Base-by-base conservation (phyloP, 2,113 vertebrate species). In the Aspidoscelis tigris region DNA sequence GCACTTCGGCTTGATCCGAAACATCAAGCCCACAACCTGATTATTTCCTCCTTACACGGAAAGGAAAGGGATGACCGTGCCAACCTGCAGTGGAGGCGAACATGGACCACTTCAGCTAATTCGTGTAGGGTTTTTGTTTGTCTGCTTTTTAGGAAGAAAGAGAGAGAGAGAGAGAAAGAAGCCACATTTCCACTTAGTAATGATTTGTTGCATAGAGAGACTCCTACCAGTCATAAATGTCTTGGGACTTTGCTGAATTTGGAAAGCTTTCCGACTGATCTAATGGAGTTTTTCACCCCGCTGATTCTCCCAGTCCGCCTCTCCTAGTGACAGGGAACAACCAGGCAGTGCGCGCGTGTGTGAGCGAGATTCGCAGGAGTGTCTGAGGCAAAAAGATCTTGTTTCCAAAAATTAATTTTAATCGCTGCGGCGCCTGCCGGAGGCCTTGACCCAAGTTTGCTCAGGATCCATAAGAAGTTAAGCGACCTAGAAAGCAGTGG, bases 161-260 rank as follows among this genome's bases (percentile, higher is more conserved):
- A 33, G 33, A 33, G 33, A 33, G 53, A 53, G 10, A 8, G 14
- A 10, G 12, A 76, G 50, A 10, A 58, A 22, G 3, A 8, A 2
- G 47, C 16, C 7, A 33, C 20, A 6, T 3, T 0, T 2, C 41
- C 2, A 24, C 18, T 9, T 2, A 9, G 7, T 47, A 66, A 2
- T 33, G 71, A 75, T 66, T 47, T 75, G 33, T 65, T 66, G 70
- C 39, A 4, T 2, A 33, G 71, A 41, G 58, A 20, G 41, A 55
- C 2, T 20, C 47, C 26, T 20, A 53, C 20, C 14, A 26, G 9
- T 47, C 71, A 33, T 82, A 33, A 47, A 75, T 47, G 71, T 66
- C 81, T 72, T 65, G 9, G 81, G 26, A 24, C 75, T 44, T 44
- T n/a, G n/a, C 50, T 71, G 47, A 14, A 33, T 11, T 12, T 16